These are phyloP conservation scores for Psammodynastes pulverulentus DNA, from an alignment of 2,113 vertebrate genomes.

Conservation along the genomic window DNA sequence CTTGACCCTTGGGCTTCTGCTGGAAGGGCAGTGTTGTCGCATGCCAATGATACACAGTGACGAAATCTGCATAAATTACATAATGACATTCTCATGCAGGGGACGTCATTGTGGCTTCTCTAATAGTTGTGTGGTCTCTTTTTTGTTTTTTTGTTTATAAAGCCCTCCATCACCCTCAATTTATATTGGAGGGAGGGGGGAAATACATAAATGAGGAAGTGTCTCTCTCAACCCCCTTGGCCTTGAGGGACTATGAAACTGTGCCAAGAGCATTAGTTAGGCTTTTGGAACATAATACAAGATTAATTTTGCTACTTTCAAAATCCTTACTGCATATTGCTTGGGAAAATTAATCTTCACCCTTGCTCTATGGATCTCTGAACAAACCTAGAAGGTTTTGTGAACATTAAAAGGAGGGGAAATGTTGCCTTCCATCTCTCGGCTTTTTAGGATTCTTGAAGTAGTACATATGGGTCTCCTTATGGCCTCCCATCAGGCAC, in stretches of 20 bases:
- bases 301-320: not conserved
- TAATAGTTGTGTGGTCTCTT: not conserved
- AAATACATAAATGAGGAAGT: not conserved
- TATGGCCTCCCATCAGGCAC: not conserved
- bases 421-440: not conserved
- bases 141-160: not conserved
- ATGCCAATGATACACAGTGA: not conserved
- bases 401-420: not conserved
- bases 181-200: not conserved
- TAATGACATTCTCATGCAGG: not conserved
- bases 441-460: not conserved
- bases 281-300: not conserved
- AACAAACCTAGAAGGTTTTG: not conserved
- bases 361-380: not conserved
- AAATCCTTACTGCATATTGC: not conserved
- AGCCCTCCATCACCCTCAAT: not conserved
- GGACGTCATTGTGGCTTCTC: not conserved
- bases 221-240: not conserved
- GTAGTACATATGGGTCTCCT: too few species aligned
- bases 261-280: not conserved
- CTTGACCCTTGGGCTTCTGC: not conserved
- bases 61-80: not conserved
- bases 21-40: not conserved
- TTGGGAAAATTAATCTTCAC: not conserved
- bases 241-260: not conserved